These are phyloP conservation scores for Thyatira batis DNA, from an alignment of 2,888 invertebrate species.

Conservation along the genomic window DNA sequence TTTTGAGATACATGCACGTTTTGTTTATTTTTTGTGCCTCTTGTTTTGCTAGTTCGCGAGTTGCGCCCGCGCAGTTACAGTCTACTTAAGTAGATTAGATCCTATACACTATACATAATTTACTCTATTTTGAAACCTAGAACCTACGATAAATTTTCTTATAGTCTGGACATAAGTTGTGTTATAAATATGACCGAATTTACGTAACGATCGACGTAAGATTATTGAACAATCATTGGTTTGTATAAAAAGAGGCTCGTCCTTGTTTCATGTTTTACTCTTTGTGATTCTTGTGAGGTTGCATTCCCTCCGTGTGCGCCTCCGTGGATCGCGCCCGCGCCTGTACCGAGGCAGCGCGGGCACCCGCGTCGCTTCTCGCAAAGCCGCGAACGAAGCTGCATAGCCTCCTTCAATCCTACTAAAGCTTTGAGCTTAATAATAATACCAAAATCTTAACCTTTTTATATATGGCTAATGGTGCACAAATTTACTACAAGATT, in stretches of 20 bases:
- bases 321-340: conserved; percentile 17
- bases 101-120: too few species aligned
- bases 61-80: too few species aligned
- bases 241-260: conserved; percentile 54
- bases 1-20: too few species aligned
- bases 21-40: too few species aligned
- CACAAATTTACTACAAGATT: neutral
- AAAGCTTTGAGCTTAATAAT: neutral
- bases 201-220: too few species aligned
- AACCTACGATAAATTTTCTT: too few species aligned
- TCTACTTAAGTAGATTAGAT: too few species aligned
- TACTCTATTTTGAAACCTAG: too few species aligned
- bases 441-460: neutral
- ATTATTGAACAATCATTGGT: neutral
- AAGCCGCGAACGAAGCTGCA: neutral
- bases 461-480: neutral
- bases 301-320: conserved; percentile 63
- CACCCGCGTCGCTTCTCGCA: neutral
- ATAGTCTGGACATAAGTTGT: too few species aligned
- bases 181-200: too few species aligned
- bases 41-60: too few species aligned
- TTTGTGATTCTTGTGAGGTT: conserved; percentile 72
- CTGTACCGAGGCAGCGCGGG: too few species aligned
- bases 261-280: conserved; percentile 67
- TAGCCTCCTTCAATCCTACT: neutral